A percentile compares a stretch with the other conserved stretches of the same genome.
Conservation (phyloP, 53 echinoderm and acorn worm species). For the Temnopleurus reevesii region DNA sequence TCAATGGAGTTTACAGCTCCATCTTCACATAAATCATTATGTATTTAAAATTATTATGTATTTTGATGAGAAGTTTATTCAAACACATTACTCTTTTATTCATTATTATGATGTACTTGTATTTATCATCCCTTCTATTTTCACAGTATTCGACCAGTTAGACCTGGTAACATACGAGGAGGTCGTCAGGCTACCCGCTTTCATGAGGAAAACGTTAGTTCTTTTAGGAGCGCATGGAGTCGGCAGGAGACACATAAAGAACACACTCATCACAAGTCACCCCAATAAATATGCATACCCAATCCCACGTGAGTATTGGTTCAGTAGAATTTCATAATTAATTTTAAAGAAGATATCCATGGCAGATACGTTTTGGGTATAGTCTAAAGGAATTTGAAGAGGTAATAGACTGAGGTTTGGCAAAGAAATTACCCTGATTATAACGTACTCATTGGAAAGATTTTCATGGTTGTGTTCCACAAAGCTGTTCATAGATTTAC, state of each 20-base stretch:
- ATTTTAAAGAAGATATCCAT: too few relatives aligned
- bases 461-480: too few relatives aligned
- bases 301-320: constrained; percentile 99
- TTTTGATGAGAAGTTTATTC: not conserved
- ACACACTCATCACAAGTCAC: constrained; percentile 97
- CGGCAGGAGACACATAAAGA: constrained; percentile 97
- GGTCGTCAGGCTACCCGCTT: constrained; percentile 96
- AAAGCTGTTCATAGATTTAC: too few relatives aligned
- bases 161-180: constrained; percentile 99
- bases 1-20: too few relatives aligned
- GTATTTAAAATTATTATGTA: too few relatives aligned
- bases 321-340: too few relatives aligned
- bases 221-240: constrained; percentile 98
- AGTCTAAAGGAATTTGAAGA: too few relatives aligned
- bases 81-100: not conserved
- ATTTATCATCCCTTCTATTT: not conserved
- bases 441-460: too few relatives aligned
- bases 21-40: too few relatives aligned
- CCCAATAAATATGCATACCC: constrained; percentile 99
- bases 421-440: too few relatives aligned
- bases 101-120: not conserved
- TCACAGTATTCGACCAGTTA: constrained; percentile 98
- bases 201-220: constrained; percentile 99
- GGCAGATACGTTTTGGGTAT: too few relatives aligned
- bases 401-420: too few relatives aligned